Percentiles rank a stretch among this genome's conserved stretches.
Evolutionary conservation across 2,797 vertebrate genomes (phyloP).

Genomic region (Lacerta agilis): DNA sequence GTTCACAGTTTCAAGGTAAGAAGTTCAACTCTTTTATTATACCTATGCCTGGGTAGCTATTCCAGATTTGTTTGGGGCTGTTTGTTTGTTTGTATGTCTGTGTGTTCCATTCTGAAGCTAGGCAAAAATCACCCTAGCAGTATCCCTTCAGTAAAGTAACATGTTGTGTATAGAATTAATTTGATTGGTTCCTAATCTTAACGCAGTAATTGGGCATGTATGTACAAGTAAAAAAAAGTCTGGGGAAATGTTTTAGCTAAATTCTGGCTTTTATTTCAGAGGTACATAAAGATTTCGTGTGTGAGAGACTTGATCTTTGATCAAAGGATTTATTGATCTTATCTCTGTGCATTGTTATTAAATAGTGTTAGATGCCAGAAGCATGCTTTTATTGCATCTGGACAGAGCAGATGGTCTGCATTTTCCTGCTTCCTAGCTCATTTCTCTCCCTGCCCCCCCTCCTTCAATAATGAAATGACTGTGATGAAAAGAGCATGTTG

Average conservation of each 20-base stretch:
- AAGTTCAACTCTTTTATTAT: constrained; percentile 24
- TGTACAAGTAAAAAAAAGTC: not conserved
- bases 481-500: constrained; percentile 52
- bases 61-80: constrained; percentile 4
- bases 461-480: constrained; percentile 70
- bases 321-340: constrained; percentile 58
- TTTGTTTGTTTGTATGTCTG: not conserved
- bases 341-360: constrained; percentile 47
- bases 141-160: not conserved
- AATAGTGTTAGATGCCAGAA: constrained; percentile 70
- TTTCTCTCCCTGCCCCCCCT: constrained; percentile 34
- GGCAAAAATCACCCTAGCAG: not conserved
- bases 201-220: too few relatives aligned
- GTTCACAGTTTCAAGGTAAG: constrained; percentile 99
- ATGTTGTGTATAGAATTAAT: not conserved
- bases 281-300: constrained; percentile 19
- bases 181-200: not conserved
- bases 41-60: not conserved
- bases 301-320: constrained; percentile 1
- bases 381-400: constrained; percentile 77
- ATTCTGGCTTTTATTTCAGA: constrained; percentile 35
- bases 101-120: not conserved
- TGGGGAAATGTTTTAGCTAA: not conserved
- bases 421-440: constrained; percentile 73
- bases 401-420: constrained; percentile 77